These are phyloP conservation scores for Sphaerophoria rueppellii DNA, from an alignment of 2,888 invertebrate genomes.

Conservation along the genomic window DNA sequence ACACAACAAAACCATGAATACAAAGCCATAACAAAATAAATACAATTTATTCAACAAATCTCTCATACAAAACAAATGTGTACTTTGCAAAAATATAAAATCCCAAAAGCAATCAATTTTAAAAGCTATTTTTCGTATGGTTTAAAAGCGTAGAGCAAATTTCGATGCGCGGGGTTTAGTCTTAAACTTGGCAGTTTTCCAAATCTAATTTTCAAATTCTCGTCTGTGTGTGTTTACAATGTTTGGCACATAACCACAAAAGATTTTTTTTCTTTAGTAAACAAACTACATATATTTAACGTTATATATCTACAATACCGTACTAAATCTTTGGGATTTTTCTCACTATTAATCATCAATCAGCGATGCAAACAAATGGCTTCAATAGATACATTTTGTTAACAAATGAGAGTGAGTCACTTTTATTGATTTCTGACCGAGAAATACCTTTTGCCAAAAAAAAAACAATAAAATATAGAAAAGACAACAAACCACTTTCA, in stretches of 20 bases:
- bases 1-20: too few relatives aligned
- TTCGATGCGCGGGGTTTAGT: slow-evolving; percentile 49
- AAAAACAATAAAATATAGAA: slow-evolving; percentile 10
- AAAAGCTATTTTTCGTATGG: slow-evolving; percentile 35
- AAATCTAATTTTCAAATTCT: slow-evolving; percentile 18
- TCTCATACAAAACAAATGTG: slow-evolving; percentile 14
- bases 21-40: background rate
- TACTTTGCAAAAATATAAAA: slow-evolving; percentile 6
- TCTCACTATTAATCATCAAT: slow-evolving; percentile 63
- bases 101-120: background rate
- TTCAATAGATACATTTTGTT: slow-evolving; percentile 37
- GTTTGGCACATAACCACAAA: slow-evolving; percentile 27
- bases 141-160: slow-evolving; percentile 57
- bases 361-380: slow-evolving; percentile 24
- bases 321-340: slow-evolving; percentile 59
- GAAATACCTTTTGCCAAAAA: slow-evolving; percentile 17
- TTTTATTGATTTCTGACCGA: slow-evolving; percentile 63
- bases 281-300: background rate
- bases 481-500: slow-evolving; percentile 34
- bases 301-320: slow-evolving; percentile 26
- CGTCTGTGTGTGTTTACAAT: slow-evolving; percentile 17
- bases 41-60: background rate
- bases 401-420: slow-evolving; percentile 48
- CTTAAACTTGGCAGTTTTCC: slow-evolving; percentile 49
- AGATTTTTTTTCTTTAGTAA: slow-evolving; percentile 15